phyloP scores from a whole-genome alignment of 2,888 invertebrate species.

The Adineta ricciae region DNA sequence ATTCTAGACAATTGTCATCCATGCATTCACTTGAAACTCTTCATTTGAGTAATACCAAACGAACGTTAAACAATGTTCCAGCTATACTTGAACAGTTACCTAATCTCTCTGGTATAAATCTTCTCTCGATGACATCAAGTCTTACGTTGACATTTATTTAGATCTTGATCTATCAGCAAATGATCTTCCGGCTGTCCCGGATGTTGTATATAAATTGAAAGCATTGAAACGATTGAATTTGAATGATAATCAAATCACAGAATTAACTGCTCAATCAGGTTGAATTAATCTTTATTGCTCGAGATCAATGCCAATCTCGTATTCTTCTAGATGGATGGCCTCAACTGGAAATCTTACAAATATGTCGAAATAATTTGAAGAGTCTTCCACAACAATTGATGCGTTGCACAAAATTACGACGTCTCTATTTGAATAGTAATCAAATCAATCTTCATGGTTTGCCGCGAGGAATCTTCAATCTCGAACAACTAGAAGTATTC shows the following conservation, averaged over 20 bases:
- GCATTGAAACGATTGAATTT: constrained; percentile 77
- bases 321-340: constrained; percentile 65
- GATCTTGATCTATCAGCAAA: constrained; percentile 90
- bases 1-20: constrained; percentile 75
- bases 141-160: constrained; percentile 45
- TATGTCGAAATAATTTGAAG: constrained; percentile 81
- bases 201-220: constrained; percentile 74
- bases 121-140: too few species aligned
- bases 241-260: constrained; percentile 78
- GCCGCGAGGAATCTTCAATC: constrained; percentile 90
- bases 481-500: constrained; percentile 81
- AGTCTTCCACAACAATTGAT: constrained; percentile 63
- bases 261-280: constrained; percentile 59
- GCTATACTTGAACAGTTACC: constrained; percentile 74
- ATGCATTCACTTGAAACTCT: constrained; percentile 74
- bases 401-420: constrained; percentile 71
- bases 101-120: constrained; percentile 56
- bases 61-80: constrained; percentile 82
- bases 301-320: too few species aligned
- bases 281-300: constrained; percentile 36
- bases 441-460: constrained; percentile 90
- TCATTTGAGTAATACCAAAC: constrained; percentile 86
- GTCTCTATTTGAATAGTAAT: constrained; percentile 88
- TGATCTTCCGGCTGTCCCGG: constrained; percentile 78
- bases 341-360: constrained; percentile 77